A percentile compares a stretch with the other conserved stretches of the same genome.
phyloP scores from a whole-genome alignment of 2,888 invertebrate genomes.

The Branchipolynoe longqiensis region DNA sequence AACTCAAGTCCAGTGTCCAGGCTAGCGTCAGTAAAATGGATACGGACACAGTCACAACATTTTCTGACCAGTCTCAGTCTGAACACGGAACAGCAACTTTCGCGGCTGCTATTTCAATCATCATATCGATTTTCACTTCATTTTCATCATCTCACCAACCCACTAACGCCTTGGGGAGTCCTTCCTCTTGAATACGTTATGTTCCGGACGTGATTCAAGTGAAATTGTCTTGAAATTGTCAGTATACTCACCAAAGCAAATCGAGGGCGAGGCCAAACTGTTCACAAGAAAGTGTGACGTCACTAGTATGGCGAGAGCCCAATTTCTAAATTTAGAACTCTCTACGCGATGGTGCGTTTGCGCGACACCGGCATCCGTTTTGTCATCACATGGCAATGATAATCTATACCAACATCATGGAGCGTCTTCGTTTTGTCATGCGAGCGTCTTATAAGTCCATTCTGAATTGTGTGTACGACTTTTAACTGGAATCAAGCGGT shows the following conservation, averaged over 20 bases:
- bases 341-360: background rate
- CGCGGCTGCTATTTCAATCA: background rate
- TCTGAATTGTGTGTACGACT: no score
- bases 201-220: background rate
- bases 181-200: background rate
- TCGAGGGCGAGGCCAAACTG: conserved; percentile 35
- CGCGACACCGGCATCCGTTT: no score
- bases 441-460: no score
- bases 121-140: background rate
- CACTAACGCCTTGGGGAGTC: background rate
- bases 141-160: background rate
- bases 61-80: conserved; percentile 28
- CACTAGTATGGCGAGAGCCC: background rate
- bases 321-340: background rate
- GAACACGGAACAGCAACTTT: conserved; percentile 41
- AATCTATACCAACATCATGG: no score
- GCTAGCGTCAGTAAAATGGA: conserved; percentile 1
- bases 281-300: conserved; percentile 16
- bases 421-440: no score
- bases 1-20: no score
- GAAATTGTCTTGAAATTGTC: conserved; percentile 37
- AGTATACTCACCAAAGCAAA: conserved; percentile 38
- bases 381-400: no score
- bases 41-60: conserved; percentile 33
- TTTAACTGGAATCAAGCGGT: no score